Percentiles rank a stretch among this genome's conserved stretches.
These are phyloP conservation scores for Drosophila saltans DNA, from an alignment of 1,140 invertebrate species.

Conservation along the genomic window DNA sequence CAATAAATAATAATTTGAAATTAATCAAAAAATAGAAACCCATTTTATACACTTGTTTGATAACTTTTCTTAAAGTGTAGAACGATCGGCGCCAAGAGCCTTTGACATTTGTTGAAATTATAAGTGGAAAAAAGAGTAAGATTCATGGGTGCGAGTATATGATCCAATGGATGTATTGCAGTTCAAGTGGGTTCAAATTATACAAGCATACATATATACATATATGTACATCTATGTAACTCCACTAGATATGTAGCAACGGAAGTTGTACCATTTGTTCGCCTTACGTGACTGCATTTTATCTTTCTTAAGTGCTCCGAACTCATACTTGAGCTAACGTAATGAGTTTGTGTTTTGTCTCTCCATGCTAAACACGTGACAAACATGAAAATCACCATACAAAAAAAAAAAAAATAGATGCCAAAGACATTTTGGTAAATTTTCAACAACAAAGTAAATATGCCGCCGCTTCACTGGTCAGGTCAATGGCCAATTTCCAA, in stretches of 20 bases:
- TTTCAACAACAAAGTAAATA: slow-evolving; percentile 2
- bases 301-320: slow-evolving; percentile 16
- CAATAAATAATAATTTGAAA: too few relatives aligned
- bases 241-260: slow-evolving; percentile 6
- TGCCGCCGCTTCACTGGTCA: neutral
- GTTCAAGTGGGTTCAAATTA: slow-evolving; percentile 46
- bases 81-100: slow-evolving; percentile 57
- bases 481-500: slow-evolving; percentile 13
- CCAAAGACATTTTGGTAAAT: neutral
- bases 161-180: slow-evolving; percentile 18
- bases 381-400: slow-evolving; percentile 12
- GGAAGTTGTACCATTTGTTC: slow-evolving; percentile 30
- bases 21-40: too few relatives aligned
- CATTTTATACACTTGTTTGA: neutral
- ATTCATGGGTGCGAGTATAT: slow-evolving; percentile 21
- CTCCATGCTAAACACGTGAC: slow-evolving; percentile 23
- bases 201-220: neutral
- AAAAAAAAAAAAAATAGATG: neutral
- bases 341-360: slow-evolving; percentile 22
- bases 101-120: slow-evolving; percentile 62
- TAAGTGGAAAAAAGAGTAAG: slow-evolving; percentile 11
- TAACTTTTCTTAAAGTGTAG: neutral
- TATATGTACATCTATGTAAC: too few relatives aligned
- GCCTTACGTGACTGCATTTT: slow-evolving; percentile 21
- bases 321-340: slow-evolving; percentile 8